Conservation (phyloP, 2,797 vertebrate genomes). For the Urophycis tenuis region DNA sequence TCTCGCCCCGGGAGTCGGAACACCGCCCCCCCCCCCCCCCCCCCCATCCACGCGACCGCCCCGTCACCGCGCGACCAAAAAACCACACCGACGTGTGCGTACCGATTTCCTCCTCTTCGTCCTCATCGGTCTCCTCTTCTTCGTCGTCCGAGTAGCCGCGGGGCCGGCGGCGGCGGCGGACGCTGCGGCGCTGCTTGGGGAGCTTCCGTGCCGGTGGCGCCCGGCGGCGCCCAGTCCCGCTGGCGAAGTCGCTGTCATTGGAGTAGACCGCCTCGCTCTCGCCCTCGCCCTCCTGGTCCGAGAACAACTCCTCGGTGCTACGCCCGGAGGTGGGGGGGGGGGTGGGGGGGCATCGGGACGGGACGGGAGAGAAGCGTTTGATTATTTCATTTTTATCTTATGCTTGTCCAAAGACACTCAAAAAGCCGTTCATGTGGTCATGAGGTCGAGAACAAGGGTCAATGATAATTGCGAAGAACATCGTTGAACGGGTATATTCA, state of each 20-base stretch:
- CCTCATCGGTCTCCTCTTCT: constrained; percentile 84
- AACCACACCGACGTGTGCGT: not conserved
- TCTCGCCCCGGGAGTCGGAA: not conserved
- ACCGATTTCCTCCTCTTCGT: constrained; percentile 78
- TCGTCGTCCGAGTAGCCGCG: constrained; percentile 92
- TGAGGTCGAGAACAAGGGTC: too few relatives aligned
- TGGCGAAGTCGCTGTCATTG: constrained; percentile 75
- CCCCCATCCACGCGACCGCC: not conserved
- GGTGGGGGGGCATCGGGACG: too few relatives aligned
- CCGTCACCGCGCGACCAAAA: too few relatives aligned
- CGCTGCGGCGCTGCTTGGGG: constrained; percentile 66
- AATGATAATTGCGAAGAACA: too few relatives aligned
- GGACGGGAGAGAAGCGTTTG: too few relatives aligned
- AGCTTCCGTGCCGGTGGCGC: constrained; percentile 56
- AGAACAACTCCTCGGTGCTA: constrained; percentile 86
- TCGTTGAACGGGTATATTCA: too few relatives aligned
- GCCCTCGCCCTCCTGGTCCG: constrained; percentile 80
- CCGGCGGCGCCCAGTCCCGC: not conserved
- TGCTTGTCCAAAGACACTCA: too few relatives aligned
- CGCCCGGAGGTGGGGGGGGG: too few relatives aligned
- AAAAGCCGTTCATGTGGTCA: too few relatives aligned
- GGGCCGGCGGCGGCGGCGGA: constrained; percentile 73
- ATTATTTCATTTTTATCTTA: too few relatives aligned
- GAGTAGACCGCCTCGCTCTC: constrained; percentile 75
- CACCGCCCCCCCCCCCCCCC: too few relatives aligned